These are phyloP conservation scores for Beroe forskalii DNA, from an alignment of 37 sponge, comb jelly and placozoan genomes.

Conservation along the genomic window DNA sequence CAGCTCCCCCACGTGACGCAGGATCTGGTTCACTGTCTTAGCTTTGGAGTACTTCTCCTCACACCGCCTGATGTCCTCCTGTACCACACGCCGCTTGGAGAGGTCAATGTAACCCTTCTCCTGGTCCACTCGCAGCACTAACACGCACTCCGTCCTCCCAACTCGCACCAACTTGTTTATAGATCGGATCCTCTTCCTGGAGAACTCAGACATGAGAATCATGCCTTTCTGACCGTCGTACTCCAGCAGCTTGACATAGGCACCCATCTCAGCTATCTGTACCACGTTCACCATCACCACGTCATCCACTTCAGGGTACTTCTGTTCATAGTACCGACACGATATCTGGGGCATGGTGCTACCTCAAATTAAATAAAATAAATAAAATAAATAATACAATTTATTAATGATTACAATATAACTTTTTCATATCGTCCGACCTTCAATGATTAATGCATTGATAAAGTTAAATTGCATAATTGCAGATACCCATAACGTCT, in stretches of 20 bases:
- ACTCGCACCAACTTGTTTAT: conserved; percentile 94
- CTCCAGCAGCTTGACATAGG: conserved; percentile 92
- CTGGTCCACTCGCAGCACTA: conserved; percentile 95
- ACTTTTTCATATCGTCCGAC: no score
- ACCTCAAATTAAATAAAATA: no score
- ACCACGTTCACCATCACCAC: conserved; percentile 98
- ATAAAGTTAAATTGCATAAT: no score
- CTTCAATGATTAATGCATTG: no score
- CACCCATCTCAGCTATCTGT: conserved; percentile 95
- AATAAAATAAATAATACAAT: no score
- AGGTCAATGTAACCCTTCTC: conserved; percentile 97
- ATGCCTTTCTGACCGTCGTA: conserved; percentile 96
- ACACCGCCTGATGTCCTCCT: conserved; percentile 91
- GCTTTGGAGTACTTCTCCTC: conserved; percentile 94
- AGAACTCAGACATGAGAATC: conserved; percentile 96
- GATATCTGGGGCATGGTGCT: conserved; percentile 66
- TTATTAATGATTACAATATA: no score
- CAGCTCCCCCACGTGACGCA: conserved; percentile 84
- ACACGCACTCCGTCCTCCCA: conserved; percentile 96
- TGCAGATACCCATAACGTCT: no score
- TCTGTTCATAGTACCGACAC: conserved; percentile 81
- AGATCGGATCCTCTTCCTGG: conserved; percentile 89
- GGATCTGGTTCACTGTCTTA: conserved; percentile 92
- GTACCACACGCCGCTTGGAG: conserved; percentile 92
- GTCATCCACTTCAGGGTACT: conserved; percentile 93